These are phyloP conservation scores for Sebastes miniatus DNA, from an alignment of 2,797 vertebrate species.

Conservation along the genomic window DNA sequence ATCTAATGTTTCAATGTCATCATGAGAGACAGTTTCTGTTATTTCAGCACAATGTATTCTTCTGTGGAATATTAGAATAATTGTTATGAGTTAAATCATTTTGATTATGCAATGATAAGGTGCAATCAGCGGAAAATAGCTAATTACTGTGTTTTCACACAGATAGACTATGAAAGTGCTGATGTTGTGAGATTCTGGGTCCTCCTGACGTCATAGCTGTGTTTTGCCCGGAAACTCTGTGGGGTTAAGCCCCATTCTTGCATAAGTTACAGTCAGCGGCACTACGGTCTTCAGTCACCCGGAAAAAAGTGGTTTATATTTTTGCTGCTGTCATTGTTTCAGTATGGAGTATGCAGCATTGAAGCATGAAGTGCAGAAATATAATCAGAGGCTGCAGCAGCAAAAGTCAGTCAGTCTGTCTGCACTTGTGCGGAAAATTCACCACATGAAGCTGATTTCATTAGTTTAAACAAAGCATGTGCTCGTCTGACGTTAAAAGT, in stretches of 20 bases:
- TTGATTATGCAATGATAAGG: not conserved
- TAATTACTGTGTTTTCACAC: not conserved
- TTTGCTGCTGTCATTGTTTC: slow-evolving; percentile 50
- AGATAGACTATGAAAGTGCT: slow-evolving; percentile 39
- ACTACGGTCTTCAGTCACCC: slow-evolving; percentile 16
- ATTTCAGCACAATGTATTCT: not conserved
- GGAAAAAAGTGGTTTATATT: slow-evolving; percentile 32
- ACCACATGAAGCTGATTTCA: not conserved
- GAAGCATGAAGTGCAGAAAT: not conserved
- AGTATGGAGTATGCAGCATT: not conserved
- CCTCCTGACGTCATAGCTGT: slow-evolving; percentile 44
- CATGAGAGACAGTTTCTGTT: not conserved
- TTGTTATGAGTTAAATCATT: not conserved
- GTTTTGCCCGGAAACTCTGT: slow-evolving; percentile 59
- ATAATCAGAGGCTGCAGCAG: not conserved
- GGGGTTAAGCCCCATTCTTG: slow-evolving; percentile 50
- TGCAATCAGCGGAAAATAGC: not conserved
- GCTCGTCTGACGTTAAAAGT: not conserved
- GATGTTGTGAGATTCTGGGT: slow-evolving; percentile 15
- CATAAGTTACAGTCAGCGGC: slow-evolving; percentile 43
- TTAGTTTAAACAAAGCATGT: not conserved
- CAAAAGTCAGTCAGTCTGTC: not conserved
- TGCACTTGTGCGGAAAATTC: not conserved
- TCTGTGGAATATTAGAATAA: slow-evolving; percentile 16
- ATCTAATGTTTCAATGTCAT: not conserved